A percentile compares a stretch with the other conserved stretches of the same genome.
These are phyloP conservation scores for Akabosia matsudoensis DNA, from an alignment of 1,140 invertebrate genomes.

Conservation along the genomic window DNA sequence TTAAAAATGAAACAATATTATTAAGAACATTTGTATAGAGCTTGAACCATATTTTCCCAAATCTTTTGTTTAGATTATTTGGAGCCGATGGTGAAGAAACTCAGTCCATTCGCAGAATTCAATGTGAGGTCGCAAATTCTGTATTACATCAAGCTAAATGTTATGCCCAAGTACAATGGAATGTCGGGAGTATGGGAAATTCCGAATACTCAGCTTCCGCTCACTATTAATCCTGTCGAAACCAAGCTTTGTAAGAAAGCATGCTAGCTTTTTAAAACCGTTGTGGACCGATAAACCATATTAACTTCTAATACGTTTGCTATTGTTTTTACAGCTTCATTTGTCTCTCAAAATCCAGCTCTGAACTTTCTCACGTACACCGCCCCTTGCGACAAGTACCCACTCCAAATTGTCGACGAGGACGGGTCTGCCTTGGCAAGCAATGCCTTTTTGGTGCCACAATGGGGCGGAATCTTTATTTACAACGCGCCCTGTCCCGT, in stretches of 20 bases:
- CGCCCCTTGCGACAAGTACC: constrained; percentile 67
- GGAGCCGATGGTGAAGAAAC: constrained; percentile 64
- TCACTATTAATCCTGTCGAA: constrained; percentile 56
- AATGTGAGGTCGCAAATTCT: constrained; percentile 76
- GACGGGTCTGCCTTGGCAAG: constrained; percentile 48
- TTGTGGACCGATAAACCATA: constrained; percentile 3
- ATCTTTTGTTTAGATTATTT: constrained; percentile 63
- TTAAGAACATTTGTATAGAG: constrained; percentile 12
- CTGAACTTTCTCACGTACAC: constrained; percentile 82
- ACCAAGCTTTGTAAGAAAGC: constrained; percentile 54
- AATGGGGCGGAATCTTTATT: constrained; percentile 81
- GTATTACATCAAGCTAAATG: constrained; percentile 73
- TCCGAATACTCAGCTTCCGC: constrained; percentile 51
- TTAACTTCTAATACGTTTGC: constrained; percentile 24
- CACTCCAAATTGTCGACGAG: constrained; percentile 63
- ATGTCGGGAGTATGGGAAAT: constrained; percentile 47
- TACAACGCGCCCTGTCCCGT: constrained; percentile 60
- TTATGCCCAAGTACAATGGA: constrained; percentile 48
- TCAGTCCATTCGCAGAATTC: constrained; percentile 67
- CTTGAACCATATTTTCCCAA: constrained; percentile 48
- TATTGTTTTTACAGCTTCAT: constrained; percentile 57
- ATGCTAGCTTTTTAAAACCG: too few species aligned
- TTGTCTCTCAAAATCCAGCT: constrained; percentile 73
- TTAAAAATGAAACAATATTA: constrained; percentile 14
- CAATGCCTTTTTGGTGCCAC: constrained; percentile 79